Evolutionary conservation across 2,113 vertebrate species (phyloP).

Genomic region (Erinaceus europaeus): DNA sequence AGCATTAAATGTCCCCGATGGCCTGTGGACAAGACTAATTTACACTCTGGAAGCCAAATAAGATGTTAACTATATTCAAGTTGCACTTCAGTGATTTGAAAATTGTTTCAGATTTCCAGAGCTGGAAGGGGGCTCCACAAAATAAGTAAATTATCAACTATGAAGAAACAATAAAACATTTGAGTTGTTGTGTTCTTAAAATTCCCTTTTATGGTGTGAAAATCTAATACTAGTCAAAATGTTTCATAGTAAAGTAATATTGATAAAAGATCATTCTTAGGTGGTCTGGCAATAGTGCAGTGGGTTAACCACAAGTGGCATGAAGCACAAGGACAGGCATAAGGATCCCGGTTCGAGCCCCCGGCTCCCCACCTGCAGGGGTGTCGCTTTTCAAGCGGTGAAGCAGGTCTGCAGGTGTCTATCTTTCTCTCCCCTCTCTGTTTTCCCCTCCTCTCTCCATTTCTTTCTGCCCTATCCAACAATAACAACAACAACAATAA

Average conservation of each 20-base stretch:
- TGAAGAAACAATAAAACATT: constrained; percentile 15
- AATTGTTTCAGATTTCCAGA: constrained; percentile 47
- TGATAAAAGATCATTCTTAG: background rate
- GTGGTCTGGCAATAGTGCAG: no score
- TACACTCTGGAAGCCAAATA: constrained; percentile 22
- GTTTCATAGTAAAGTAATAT: constrained; percentile 11
- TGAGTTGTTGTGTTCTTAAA: constrained; percentile 38
- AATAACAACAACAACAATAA: no score
- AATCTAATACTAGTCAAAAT: background rate
- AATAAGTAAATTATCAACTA: constrained; percentile 32
- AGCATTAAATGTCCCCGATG: constrained; percentile 37
- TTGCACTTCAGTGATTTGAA: constrained; percentile 43
- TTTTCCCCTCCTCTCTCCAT: no score
- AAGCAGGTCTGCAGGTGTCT: no score
- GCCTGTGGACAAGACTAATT: constrained; percentile 39
- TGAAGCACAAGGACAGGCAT: no score
- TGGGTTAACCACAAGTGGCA: no score
- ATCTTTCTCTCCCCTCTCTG: no score
- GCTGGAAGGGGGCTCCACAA: constrained; percentile 27
- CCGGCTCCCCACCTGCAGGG: no score
- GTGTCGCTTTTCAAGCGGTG: no score
- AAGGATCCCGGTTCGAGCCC: no score
- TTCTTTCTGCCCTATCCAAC: no score
- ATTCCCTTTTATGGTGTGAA: constrained; percentile 11
- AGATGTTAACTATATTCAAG: constrained; percentile 51